Percentiles rank a stretch among this genome's conserved stretches.
Conservation (phyloP, 2,113 vertebrate genomes). For the Brachirus orientalis region DNA sequence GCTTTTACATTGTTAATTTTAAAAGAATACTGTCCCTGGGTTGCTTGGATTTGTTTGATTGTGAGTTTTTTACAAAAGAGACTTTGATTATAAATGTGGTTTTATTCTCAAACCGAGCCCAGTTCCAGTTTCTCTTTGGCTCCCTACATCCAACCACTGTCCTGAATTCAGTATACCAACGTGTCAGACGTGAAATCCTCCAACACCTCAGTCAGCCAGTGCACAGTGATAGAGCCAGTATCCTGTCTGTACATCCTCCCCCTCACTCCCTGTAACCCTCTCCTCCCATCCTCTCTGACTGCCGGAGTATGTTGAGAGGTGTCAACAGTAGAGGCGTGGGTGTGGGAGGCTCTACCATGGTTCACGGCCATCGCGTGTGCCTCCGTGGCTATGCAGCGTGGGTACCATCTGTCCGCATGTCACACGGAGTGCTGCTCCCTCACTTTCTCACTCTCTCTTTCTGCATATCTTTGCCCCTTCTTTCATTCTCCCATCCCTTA, state of each 20-base stretch:
- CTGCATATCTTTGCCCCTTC: constrained; percentile 33
- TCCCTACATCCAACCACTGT: background rate
- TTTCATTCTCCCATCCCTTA: constrained; percentile 23
- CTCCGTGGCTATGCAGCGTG: constrained; percentile 56
- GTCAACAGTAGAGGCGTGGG: constrained; percentile 71
- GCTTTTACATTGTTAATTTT: too few relatives aligned
- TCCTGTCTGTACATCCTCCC: constrained; percentile 11
- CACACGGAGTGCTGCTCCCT: constrained; percentile 58
- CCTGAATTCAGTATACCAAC: background rate
- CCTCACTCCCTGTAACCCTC: background rate
- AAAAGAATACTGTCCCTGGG: too few relatives aligned
- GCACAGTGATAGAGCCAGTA: constrained; percentile 1
- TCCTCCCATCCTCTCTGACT: constrained; percentile 8
- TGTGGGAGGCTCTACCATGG: constrained; percentile 62
- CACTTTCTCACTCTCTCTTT: constrained; percentile 43
- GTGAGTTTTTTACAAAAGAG: background rate
- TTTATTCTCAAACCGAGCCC: background rate
- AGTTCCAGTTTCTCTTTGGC: background rate
- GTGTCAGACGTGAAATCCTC: background rate
- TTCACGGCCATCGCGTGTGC: constrained; percentile 77
- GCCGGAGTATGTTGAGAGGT: constrained; percentile 59
- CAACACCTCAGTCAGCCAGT: constrained; percentile 9
- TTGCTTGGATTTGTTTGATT: too few relatives aligned
- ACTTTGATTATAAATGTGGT: background rate
- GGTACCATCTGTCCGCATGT: constrained; percentile 74